Conservation (phyloP, 2,888 invertebrate genomes). For the Epinotia ramella region DNA sequence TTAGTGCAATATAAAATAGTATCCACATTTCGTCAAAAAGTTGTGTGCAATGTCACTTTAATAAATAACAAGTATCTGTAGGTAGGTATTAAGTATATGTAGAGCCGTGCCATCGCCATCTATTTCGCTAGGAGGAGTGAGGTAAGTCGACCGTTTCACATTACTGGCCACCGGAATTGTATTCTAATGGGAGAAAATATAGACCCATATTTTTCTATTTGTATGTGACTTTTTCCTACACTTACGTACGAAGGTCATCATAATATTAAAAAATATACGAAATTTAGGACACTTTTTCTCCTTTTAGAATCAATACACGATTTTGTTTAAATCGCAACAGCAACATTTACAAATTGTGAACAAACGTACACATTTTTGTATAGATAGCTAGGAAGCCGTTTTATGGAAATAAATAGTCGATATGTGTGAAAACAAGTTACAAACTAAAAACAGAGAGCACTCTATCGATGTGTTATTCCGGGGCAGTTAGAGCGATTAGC, state of each 20-base stretch:
- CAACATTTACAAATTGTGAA: slow-evolving; percentile 2
- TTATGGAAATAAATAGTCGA: slow-evolving; percentile 35
- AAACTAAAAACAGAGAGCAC: slow-evolving; percentile 35
- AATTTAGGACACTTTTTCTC: background rate
- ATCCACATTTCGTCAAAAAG: background rate
- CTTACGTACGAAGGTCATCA: background rate
- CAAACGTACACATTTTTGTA: background rate
- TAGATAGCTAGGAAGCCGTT: background rate
- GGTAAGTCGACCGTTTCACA: background rate
- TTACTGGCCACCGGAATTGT: background rate
- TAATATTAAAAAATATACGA: background rate
- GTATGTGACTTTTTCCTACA: background rate
- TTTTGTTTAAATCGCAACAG: background rate
- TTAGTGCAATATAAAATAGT: background rate
- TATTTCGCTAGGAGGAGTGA: background rate
- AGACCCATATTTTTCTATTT: background rate
- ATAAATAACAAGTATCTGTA: background rate
- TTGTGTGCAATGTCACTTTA: background rate
- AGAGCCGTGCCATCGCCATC: background rate
- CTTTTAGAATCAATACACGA: background rate
- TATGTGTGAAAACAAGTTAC: slow-evolving; percentile 12
- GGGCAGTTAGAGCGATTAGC: background rate
- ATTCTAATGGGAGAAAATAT: too few relatives aligned
- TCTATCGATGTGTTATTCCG: slow-evolving; percentile 13
- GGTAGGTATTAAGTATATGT: background rate